These are phyloP conservation scores for Cebidichthys violaceus DNA, from an alignment of 2,113 vertebrate genomes.

Conservation along the genomic window DNA sequence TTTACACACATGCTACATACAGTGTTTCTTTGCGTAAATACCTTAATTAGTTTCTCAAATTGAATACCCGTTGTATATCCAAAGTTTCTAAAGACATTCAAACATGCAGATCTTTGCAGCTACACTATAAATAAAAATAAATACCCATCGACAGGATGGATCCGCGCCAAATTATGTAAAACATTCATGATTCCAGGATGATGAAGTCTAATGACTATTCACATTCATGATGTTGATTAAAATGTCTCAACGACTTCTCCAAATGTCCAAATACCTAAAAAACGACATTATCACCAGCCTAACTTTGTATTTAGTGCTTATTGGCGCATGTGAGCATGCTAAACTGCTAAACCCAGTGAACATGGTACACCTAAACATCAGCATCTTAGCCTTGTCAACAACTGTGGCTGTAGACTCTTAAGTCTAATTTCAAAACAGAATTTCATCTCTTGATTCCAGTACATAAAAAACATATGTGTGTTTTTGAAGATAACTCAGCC, in stretches of 20 bases:
- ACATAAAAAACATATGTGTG: not conserved
- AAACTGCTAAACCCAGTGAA: not conserved
- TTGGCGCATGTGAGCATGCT: not conserved
- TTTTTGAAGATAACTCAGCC: too few relatives aligned
- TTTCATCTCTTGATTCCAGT: not conserved
- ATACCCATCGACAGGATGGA: not conserved
- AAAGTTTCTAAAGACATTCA: not conserved
- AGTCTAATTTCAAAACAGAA: not conserved
- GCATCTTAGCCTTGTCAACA: not conserved
- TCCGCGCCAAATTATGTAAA: not conserved
- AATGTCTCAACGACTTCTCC: not conserved
- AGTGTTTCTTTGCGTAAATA: not conserved
- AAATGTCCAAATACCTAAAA: not conserved
- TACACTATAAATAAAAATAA: not conserved
- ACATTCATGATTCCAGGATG: not conserved
- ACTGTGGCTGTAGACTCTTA: not conserved
- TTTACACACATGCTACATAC: not conserved
- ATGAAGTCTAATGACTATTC: not conserved
- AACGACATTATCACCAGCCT: not conserved
- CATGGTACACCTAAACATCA: not conserved
- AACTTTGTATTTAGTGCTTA: not conserved
- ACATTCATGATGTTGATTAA: not conserved
- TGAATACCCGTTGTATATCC: not conserved
- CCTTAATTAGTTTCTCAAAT: not conserved
- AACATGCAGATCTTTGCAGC: not conserved